Evolutionary conservation across 2,113 vertebrate genomes (phyloP), one percentile per base, ranked within the genome.

Genomic region (Hippotragus niger): DNA sequence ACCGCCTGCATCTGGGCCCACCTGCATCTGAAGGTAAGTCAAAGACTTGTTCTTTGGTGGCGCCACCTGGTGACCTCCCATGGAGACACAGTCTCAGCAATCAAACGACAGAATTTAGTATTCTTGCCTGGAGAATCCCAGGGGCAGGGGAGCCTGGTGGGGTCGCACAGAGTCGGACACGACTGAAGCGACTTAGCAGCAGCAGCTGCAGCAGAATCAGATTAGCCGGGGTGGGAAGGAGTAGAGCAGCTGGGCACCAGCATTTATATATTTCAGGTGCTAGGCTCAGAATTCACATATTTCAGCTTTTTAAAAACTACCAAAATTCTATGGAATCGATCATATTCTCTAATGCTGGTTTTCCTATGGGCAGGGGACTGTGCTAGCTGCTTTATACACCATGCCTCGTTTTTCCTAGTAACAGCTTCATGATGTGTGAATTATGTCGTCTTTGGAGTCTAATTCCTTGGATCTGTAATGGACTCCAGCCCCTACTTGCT

Each of bases 31-130:
- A 95, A 98, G 91, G 96, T 96, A 82, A 95, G 55, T 43, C 29
- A 9, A 90, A 86, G 52, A 92, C 96, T 97, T 80, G 95, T 76
- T 97, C 97, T 81, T 98, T 91, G 53, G 95, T 98, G 95, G 93
- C 95, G 76, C 96, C 97, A 98, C 97, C 98, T 97, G 31, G 97
- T 98, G 98, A 95, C 31, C 2, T 40, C 45, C 10, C 40, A 13
- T 58, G 55, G 47, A 47, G 90, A 82, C 81, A 92, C 83, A 88
- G 33, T 95, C 83, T 83, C 33, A 53, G 57, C 31, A 29, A 25
- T 78, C 25, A 43, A 90, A 84, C 0, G 53, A 81, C 52, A 62
- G 36, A 40, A 78, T 11, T n/a, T 29, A 29, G 25, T 5, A 9
- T 27, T 58, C 57, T 27, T 27, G 57, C 23, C 57, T 58, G 25